Conservation (phyloP, 1,140 invertebrate genomes). For the Tribolium castaneum region DNA sequence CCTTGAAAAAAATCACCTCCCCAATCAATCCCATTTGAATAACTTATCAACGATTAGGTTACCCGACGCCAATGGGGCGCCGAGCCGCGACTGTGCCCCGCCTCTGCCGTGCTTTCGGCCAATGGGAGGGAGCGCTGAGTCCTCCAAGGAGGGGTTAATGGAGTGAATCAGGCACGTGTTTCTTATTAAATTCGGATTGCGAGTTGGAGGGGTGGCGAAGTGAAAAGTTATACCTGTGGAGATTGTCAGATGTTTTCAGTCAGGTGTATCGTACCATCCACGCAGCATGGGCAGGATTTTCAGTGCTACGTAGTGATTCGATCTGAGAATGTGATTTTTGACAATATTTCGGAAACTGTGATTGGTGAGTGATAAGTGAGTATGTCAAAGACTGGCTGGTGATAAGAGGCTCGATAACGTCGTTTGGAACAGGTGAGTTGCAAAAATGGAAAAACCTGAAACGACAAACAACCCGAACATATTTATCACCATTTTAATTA, state of each 20-base stretch:
- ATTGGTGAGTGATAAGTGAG: slow-evolving; percentile 20
- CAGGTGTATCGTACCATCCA: slow-evolving; percentile 38
- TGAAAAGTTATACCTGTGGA: slow-evolving; percentile 41
- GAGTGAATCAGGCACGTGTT: slow-evolving; percentile 42
- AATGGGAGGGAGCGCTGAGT: background rate
- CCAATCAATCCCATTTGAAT: slow-evolving; percentile 16
- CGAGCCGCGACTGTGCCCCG: background rate
- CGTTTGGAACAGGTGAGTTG: background rate
- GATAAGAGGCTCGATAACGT: background rate
- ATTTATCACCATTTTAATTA: background rate
- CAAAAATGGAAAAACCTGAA: background rate
- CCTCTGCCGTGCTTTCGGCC: background rate
- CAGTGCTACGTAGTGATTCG: slow-evolving; percentile 9
- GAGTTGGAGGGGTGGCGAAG: slow-evolving; percentile 4
- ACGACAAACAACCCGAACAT: background rate
- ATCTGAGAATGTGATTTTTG: slow-evolving; percentile 2
- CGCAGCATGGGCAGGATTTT: slow-evolving; percentile 15
- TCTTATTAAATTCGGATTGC: slow-evolving; percentile 36
- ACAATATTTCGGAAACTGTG: background rate
- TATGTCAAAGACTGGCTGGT: background rate
- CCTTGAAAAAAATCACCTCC: background rate
- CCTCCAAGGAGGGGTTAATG: background rate
- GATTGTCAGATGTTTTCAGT: slow-evolving; percentile 40
- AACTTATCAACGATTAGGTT: slow-evolving; percentile 30
- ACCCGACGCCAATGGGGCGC: background rate